Base-by-base conservation (phyloP, 2,888 invertebrate species). In the Brenthis daphne region DNA sequence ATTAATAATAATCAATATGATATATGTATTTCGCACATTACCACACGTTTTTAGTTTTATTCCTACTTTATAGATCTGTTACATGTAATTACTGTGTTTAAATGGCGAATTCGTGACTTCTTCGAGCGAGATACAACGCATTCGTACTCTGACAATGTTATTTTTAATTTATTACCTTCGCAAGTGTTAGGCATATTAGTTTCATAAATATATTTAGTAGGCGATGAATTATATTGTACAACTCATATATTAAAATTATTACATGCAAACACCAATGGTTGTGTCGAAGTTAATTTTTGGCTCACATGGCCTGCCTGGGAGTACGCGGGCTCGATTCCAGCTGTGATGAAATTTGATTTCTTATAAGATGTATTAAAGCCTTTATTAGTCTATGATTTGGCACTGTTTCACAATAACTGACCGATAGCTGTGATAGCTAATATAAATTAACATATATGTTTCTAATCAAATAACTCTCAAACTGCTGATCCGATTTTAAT, bases 91-190 rank as follows among this genome's bases (percentile, higher is more conserved):
- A 63, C 11, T 16, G 20, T 54, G 13, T 54, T 53, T 14, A 53
- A 54, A 63, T 63, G 50, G 33, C 12, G 14, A 53, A 63, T 8
- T 54, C 63, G 63, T 63, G 63, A 63, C 63, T 63, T 63, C 14
- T 63, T 14, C 2, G 16, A 43, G 54, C 63, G 20, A 53, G 33
- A 20, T 53, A 63, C 37, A 13, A 20, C 37, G 20, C 20, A 13
- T 8, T 53, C 37, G 61, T 11, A 63, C 20, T 63, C 51, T 37
- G 20, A 51, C 33, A 37, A 5, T 61, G 61, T 29, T 29, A 43
- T 37, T 51, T 16, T 8, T 50, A 29, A 50, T 50, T 50, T 60
- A 60, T 60, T 29, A 50, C n/a, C n/a, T n/a, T 12, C 1, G n/a
- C 16, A 64, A 64, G 61, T 61, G 61, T 51, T 61, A 48, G 61